Evolutionary conservation across 2,797 vertebrate species (phyloP).

Genomic region (Pseudocheirus occidentalis): DNA sequence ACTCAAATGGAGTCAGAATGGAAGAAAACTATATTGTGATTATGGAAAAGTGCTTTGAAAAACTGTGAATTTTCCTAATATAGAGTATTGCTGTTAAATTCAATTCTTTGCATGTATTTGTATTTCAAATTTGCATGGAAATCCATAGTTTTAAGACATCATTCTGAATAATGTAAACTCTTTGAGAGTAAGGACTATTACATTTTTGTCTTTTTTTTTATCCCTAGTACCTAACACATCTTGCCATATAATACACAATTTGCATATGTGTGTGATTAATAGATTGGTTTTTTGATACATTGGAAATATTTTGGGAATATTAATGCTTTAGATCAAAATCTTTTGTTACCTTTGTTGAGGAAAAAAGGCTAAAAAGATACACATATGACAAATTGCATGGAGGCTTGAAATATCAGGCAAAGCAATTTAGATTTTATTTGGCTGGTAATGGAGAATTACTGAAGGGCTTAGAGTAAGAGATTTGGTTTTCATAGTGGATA

Average conservation of each 20-base stretch:
- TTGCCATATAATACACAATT: neutral
- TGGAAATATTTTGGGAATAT: neutral
- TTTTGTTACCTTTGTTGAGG: neutral
- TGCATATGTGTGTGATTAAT: neutral
- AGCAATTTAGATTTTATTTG: neutral
- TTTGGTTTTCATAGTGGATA: neutral
- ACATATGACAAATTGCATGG: neutral
- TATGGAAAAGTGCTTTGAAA: neutral
- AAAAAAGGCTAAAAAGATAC: neutral
- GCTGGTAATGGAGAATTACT: neutral
- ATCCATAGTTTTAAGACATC: neutral
- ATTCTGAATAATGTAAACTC: neutral
- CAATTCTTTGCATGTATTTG: neutral
- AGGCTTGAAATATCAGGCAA: neutral
- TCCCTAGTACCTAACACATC: neutral
- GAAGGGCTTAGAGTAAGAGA: neutral
- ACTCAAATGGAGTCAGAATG: too few relatives aligned
- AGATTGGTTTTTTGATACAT: neutral
- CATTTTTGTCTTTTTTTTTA: neutral
- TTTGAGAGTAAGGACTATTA: neutral
- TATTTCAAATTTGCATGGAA: neutral
- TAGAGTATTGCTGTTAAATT: neutral
- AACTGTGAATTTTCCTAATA: neutral
- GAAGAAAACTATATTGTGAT: neutral
- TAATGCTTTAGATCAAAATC: neutral